Evolutionary conservation across 92 coral and sea anemone species (phyloP).

Genomic region (Siderastrea radians): DNA sequence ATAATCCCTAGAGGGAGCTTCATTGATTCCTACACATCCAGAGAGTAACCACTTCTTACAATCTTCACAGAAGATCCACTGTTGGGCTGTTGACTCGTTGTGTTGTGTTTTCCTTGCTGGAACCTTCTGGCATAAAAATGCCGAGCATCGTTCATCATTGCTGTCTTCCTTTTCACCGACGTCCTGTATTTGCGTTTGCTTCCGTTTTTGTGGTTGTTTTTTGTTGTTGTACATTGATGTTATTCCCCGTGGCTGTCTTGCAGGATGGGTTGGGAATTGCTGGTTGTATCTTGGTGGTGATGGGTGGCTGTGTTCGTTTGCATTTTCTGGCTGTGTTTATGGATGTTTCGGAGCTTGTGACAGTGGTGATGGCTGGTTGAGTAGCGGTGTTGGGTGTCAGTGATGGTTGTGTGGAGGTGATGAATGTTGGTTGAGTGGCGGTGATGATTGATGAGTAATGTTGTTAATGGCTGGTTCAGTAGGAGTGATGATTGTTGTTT

Average conservation of each 20-base stretch:
- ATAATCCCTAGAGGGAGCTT: neutral
- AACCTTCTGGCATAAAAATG: neutral
- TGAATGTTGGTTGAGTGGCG: too few relatives aligned
- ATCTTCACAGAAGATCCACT: neutral
- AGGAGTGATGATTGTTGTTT: too few relatives aligned
- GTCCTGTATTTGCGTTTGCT: neutral
- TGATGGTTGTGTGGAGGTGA: too few relatives aligned
- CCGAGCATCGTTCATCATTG: neutral
- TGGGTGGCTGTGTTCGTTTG: too few relatives aligned
- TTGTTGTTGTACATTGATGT: neutral
- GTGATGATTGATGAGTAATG: too few relatives aligned
- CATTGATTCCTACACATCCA: neutral
- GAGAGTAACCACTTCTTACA: neutral
- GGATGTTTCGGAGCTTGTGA: too few relatives aligned
- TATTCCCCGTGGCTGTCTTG: neutral
- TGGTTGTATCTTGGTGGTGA: neutral
- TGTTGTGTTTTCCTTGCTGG: neutral
- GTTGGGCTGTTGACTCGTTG: neutral
- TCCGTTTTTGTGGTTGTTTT: neutral
- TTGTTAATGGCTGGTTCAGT: too few relatives aligned
- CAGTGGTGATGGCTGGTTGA: neutral
- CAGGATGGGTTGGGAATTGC: neutral
- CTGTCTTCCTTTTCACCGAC: neutral
- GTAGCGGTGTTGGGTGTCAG: too few relatives aligned
- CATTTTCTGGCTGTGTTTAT: too few relatives aligned